phyloP scores from a whole-genome alignment of 2,888 invertebrate species.

The Tenodera sinensis region DNA sequence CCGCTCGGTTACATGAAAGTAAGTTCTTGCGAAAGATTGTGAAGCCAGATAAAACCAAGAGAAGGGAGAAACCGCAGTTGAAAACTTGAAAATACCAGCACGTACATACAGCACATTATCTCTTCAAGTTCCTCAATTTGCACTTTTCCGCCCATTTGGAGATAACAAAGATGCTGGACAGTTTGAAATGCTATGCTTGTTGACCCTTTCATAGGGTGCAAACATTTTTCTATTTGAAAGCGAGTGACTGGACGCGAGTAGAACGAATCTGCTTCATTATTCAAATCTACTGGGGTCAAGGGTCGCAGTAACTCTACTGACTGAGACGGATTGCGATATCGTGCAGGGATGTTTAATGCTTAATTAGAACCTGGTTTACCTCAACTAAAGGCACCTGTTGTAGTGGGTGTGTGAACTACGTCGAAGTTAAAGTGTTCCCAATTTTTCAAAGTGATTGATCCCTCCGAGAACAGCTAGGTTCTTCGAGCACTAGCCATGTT shows the following conservation, averaged over 20 bases:
- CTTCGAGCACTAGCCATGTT: no score
- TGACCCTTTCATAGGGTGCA: background rate
- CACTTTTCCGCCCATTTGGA: no score
- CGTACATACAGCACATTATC: no score
- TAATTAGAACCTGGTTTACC: background rate
- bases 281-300: background rate
- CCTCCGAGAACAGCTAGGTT: no score
- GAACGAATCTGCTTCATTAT: no score
- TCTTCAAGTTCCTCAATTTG: no score
- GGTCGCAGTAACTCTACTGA: background rate
- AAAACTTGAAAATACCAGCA: no score
- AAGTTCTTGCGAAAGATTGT: no score
- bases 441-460: background rate
- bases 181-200: background rate
- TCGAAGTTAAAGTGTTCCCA: background rate
- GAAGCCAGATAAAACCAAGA: no score
- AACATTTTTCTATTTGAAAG: background rate
- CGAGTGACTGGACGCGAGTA: background rate
- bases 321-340: background rate
- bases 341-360: background rate
- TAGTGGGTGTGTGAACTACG: background rate
- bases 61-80: no score
- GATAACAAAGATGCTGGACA: background rate
- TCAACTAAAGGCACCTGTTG: no score
- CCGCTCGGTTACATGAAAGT: no score